These are phyloP conservation scores for Fragariocoptes setiger DNA, from an alignment of 1,140 invertebrate genomes.

Conservation along the genomic window DNA sequence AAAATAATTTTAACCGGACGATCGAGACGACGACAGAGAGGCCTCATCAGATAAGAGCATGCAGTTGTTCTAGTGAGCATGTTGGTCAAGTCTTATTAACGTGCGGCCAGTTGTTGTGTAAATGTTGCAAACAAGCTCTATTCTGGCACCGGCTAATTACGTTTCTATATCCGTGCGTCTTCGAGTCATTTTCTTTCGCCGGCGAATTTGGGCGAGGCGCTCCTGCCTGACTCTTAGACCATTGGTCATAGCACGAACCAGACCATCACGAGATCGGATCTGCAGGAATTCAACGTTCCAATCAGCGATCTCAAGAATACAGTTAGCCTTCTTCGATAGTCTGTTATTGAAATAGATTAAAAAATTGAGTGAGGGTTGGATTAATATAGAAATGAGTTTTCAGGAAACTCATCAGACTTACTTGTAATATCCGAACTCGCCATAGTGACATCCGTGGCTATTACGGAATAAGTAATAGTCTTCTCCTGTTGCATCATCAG, in stretches of 20 bases:
- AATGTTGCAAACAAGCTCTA: no score
- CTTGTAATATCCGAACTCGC: slow-evolving; percentile 20
- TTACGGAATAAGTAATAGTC: slow-evolving; percentile 22
- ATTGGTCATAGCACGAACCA: neutral
- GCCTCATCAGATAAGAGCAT: no score
- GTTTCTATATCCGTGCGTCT: neutral
- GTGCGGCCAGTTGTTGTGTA: no score
- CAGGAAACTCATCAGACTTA: neutral
- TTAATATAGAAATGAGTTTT: neutral
- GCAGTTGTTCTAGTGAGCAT: no score
- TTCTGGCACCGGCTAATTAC: no score
- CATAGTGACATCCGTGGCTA: slow-evolving; percentile 18
- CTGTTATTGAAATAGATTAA: neutral
- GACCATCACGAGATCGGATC: neutral
- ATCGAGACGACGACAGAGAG: no score
- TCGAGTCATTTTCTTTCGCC: neutral
- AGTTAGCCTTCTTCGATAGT: neutral
- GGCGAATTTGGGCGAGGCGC: no score
- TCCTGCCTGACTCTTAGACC: neutral
- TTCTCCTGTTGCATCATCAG: slow-evolving; percentile 11
- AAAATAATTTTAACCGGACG: no score
- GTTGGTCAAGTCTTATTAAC: no score
- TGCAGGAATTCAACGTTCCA: neutral
- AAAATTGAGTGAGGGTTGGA: neutral
- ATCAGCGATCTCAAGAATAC: neutral